These are phyloP conservation scores for Leptopilina myrica DNA, from an alignment of 2,888 invertebrate genomes.

Conservation along the genomic window DNA sequence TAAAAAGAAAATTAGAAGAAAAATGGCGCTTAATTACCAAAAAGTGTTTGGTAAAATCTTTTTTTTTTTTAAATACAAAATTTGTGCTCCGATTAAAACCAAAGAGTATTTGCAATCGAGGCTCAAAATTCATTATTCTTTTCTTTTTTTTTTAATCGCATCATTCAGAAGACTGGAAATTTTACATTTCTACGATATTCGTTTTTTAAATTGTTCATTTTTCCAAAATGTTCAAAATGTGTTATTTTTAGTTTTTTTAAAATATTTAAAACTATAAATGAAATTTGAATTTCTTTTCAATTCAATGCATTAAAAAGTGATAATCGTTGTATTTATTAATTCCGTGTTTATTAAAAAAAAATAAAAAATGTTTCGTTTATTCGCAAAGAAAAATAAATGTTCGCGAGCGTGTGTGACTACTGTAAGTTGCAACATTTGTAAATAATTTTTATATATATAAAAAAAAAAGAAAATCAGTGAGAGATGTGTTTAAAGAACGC, in stretches of 20 bases:
- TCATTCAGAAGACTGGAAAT: slow-evolving; percentile 7
- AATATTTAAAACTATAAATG: not conserved
- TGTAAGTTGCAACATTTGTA: slow-evolving; percentile 59
- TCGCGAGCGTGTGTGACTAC: not conserved
- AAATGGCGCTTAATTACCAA: no score
- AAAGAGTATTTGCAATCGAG: slow-evolving; percentile 10
- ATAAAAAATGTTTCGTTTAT: not conserved
- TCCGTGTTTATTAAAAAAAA: not conserved
- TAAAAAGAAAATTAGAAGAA: not conserved
- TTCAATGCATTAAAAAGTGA: slow-evolving; percentile 4
- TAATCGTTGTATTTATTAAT: not conserved
- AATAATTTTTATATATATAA: slow-evolving; percentile 69
- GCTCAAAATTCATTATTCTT: not conserved
- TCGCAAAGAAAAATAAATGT: not conserved
- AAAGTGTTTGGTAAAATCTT: no score
- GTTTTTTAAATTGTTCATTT: not conserved
- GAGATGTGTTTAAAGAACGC: slow-evolving; percentile 41
- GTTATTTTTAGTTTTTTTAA: no score
- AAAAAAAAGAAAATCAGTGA: slow-evolving; percentile 58
- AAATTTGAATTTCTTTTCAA: not conserved
- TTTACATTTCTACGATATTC: not conserved
- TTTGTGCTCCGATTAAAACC: not conserved
- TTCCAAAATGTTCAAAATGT: not conserved
- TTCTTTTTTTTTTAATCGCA: not conserved
- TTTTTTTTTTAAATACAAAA: no score